These are phyloP conservation scores for Apis florea DNA, from an alignment of 1,140 invertebrate species.

Conservation along the genomic window DNA sequence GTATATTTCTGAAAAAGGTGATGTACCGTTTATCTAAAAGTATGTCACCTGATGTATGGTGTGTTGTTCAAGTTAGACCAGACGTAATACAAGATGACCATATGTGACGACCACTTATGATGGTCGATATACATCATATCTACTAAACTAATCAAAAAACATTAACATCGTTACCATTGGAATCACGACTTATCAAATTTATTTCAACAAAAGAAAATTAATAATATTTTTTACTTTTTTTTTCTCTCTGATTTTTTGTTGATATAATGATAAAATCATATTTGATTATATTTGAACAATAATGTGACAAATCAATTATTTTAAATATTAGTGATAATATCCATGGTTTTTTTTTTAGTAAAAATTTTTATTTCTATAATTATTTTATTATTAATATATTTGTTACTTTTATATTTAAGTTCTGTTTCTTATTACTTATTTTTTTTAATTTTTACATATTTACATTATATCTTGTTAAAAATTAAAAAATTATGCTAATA, in stretches of 20 bases:
- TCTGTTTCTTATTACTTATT: neutral
- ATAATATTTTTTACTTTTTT: neutral
- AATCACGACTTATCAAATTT: constrained; percentile 32
- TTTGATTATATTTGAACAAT: constrained; percentile 3
- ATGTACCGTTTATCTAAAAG: constrained; percentile 46
- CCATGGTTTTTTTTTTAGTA: too few relatives aligned
- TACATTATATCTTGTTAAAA: neutral
- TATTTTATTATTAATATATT: neutral
- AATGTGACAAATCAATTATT: neutral
- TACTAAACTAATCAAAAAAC: constrained; percentile 47
- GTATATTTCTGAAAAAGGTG: neutral
- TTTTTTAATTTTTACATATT: neutral
- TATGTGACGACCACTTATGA: constrained; percentile 55
- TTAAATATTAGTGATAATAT: neutral
- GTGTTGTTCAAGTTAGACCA: constrained; percentile 60
- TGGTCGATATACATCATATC: constrained; percentile 48
- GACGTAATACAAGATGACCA: constrained; percentile 70
- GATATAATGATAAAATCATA: neutral
- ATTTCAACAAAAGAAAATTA: constrained; percentile 4
- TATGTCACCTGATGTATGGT: constrained; percentile 65
- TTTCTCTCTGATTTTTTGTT: neutral
- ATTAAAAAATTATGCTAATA: too few relatives aligned
- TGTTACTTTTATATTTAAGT: neutral
- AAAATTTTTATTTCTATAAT: neutral
- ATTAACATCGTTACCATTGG: constrained; percentile 28